Percentiles rank a stretch among this genome's conserved stretches.
Conservation (phyloP, 2,113 vertebrate genomes). For the Apodemus speciosus region DNA sequence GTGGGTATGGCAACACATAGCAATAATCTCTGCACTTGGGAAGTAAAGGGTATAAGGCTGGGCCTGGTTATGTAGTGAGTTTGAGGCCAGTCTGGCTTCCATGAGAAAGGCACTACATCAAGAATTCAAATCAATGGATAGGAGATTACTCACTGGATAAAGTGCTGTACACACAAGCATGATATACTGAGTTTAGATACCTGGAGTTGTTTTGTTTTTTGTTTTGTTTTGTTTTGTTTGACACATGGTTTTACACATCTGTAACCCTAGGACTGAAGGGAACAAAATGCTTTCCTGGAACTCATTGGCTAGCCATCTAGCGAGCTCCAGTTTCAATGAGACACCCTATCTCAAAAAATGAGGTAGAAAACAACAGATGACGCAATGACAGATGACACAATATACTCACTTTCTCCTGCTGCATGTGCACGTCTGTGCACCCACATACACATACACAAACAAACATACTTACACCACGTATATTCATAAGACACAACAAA, state of each 20-base stretch:
- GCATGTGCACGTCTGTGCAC: background rate
- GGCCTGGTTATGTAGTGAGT: background rate
- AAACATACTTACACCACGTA: background rate
- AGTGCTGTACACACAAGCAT: background rate
- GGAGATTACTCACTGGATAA: background rate
- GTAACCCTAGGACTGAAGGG: background rate
- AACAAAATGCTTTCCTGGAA: background rate
- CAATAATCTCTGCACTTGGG: background rate
- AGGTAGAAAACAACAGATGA: background rate
- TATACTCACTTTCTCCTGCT: background rate
- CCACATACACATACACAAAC: background rate
- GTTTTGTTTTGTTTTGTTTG: background rate
- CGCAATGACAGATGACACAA: background rate
- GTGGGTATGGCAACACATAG: too few relatives aligned
- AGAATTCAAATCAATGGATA: background rate
- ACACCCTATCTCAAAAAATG: background rate
- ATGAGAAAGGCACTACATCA: background rate
- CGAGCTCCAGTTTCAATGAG: background rate
- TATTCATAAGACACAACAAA: too few relatives aligned
- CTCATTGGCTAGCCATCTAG: background rate
- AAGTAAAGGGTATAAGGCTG: background rate
- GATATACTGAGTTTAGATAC: background rate
- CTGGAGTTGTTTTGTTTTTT: background rate
- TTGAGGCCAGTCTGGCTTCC: background rate
- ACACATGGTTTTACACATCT: background rate